Conservation (phyloP, 2,888 invertebrate genomes). For the Hybos culiciformis region DNA sequence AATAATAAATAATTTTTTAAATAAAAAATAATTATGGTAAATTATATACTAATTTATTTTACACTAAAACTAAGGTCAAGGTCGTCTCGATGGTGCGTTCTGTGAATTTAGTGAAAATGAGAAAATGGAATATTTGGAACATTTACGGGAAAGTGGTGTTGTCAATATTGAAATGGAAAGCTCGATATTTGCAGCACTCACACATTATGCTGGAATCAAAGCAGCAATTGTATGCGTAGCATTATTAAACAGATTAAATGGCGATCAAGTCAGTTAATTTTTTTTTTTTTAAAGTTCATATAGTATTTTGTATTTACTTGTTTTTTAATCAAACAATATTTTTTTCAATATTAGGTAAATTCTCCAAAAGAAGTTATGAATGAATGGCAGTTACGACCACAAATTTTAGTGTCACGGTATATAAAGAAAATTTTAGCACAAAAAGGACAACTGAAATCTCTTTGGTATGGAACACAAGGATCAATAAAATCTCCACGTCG, state of each 20-base stretch:
- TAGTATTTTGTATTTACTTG: background rate
- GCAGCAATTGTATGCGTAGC: slow-evolving; percentile 92
- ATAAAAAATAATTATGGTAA: background rate
- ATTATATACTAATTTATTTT: background rate
- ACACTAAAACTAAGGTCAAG: slow-evolving; percentile 56
- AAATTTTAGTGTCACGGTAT: slow-evolving; percentile 66
- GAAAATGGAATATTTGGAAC: slow-evolving; percentile 73
- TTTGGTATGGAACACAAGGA: slow-evolving; percentile 57
- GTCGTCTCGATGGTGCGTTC: slow-evolving; percentile 89
- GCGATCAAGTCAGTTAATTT: slow-evolving; percentile 66
- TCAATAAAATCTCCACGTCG: slow-evolving; percentile 76
- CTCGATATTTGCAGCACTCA: slow-evolving; percentile 82
- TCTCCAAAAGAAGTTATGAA: slow-evolving; percentile 78
- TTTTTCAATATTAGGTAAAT: slow-evolving; percentile 47
- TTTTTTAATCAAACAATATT: slow-evolving; percentile 1
- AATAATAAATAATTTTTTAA: background rate
- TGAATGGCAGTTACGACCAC: slow-evolving; percentile 84
- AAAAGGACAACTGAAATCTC: slow-evolving; percentile 53
- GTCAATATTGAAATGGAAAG: slow-evolving; percentile 98
- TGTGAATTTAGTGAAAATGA: slow-evolving; percentile 87
- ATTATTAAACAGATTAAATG: slow-evolving; percentile 78
- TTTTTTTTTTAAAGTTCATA: background rate
- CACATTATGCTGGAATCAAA: slow-evolving; percentile 82
- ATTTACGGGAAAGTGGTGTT: slow-evolving; percentile 63
- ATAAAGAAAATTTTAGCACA: slow-evolving; percentile 70